Percentiles rank a stretch among this genome's conserved stretches.
phyloP scores from a whole-genome alignment of 1,140 invertebrate species.

The Brachionus koreanus region DNA sequence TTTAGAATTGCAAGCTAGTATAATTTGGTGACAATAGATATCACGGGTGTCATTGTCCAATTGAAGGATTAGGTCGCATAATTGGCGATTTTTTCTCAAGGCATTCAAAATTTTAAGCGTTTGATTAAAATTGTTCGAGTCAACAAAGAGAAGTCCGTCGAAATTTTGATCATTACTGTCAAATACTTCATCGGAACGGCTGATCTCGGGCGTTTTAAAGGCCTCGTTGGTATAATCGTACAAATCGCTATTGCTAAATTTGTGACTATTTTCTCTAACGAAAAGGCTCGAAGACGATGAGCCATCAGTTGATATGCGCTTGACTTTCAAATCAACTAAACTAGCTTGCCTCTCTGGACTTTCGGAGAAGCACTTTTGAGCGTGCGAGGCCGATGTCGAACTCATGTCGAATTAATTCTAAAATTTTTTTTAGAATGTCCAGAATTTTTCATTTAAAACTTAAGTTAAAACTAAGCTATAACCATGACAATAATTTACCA shows the following conservation, averaged over 20 bases:
- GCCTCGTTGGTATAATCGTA: slow-evolving; percentile 30
- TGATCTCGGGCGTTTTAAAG: neutral
- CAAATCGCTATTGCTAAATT: slow-evolving; percentile 36
- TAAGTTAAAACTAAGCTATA: neutral
- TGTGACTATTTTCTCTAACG: slow-evolving; percentile 4
- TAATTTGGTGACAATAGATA: slow-evolving; percentile 14
- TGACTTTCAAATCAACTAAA: neutral
- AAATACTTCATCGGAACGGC: neutral
- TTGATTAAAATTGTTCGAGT: slow-evolving; percentile 3
- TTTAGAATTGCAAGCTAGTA: slow-evolving; percentile 39
- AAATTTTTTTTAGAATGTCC: neutral
- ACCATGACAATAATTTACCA: neutral
- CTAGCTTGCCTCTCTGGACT: neutral
- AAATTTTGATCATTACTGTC: slow-evolving; percentile 10
- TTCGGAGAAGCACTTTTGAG: slow-evolving; percentile 14
- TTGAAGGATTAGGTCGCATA: slow-evolving; percentile 39
- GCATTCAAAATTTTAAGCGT: slow-evolving; percentile 38
- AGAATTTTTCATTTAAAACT: neutral
- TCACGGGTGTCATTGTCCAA: slow-evolving; percentile 12
- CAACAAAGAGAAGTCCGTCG: neutral
- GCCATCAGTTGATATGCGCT: neutral
- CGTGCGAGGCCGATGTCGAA: neutral
- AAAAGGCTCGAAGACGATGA: neutral
- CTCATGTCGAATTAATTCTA: neutral
- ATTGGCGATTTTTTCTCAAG: slow-evolving; percentile 34